Evolutionary conservation across 2,797 vertebrate genomes (phyloP).

Genomic region (Cygnus olor): DNA sequence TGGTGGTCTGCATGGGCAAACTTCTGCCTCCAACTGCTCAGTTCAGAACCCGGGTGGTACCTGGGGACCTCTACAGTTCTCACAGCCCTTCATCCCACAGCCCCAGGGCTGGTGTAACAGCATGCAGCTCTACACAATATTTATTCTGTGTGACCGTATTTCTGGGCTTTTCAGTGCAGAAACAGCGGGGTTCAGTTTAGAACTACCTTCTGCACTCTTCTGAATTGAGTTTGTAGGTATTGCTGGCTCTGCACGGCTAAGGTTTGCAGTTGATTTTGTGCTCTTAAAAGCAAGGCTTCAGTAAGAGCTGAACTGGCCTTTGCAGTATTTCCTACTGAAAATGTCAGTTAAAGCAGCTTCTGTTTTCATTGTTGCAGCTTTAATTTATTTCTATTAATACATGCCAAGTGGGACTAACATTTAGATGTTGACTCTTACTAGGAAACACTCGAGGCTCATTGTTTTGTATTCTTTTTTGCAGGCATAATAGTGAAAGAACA

Average conservation of each 20-base stretch:
- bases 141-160: fast-evolving
- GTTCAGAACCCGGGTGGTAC: fast-evolving
- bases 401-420: neutral
- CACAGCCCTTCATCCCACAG: neutral
- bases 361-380: neutral
- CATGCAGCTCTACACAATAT: neutral
- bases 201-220: neutral
- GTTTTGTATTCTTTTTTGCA: neutral
- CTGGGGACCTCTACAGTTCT: neutral
- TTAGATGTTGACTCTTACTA: neutral
- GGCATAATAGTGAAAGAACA: neutral
- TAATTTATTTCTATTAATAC: neutral
- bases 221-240: fast-evolving
- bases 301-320: neutral
- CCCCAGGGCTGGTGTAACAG: neutral
- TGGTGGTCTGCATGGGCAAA: neutral
- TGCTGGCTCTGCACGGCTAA: neutral
- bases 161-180: neutral
- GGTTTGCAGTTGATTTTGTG: neutral
- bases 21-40: neutral
- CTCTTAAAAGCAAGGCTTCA: neutral
- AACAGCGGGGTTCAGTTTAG: neutral
- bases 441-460: neutral
- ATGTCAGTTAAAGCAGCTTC: neutral
- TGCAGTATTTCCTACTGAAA: neutral